Evolutionary conservation across 2,113 vertebrate genomes (phyloP), one percentile per base, ranked within the genome.

Genomic region (Oreochromis spilurus): DNA sequence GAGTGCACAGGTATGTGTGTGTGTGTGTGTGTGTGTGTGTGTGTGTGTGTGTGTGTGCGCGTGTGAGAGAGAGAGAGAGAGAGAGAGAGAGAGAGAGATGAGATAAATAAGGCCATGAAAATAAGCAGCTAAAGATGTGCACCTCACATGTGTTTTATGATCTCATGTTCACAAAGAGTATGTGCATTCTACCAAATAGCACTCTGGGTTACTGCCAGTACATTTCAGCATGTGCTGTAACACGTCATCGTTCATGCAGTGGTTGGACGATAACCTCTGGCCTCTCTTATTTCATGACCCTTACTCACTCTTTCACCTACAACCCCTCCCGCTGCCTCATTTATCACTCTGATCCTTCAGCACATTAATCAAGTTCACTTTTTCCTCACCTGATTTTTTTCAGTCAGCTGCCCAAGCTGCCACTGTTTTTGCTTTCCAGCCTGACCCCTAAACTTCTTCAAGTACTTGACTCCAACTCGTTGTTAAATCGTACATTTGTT

Each of bases 211-310:
- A 34, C 29, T 16, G 50, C n/a, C 88, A 82, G 48, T 60, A 34
- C 40, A 81, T 86, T 84, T 90, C 77, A 75, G 79, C 57, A 52
- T 45, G 38, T 54, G 36, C 89, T 91, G 43, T 62, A 87, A 81
- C 87, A 88, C 85, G 67, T 79, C 50, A 11, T 36, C 58, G 50
- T 75, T 90, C 85, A 92, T 54, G 92, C 65, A 50, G 16, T 84
- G 58, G 50, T 24, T 84, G 31, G 78, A 38, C 13, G 88, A 89
- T 88, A 86, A 93, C 91, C 86, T 89, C 80, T 92, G 88, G 53
- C 84, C 86, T 85, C 77, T 87, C 88, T 54, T 52, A 81, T 62
- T 78, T 38, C 31, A 16, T 84, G 81, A 81, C 81, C 82, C 53
- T 16, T 3, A 31, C 50, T 85, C 62, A 65, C 79, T 85, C 24